Conservation (phyloP, 2,113 vertebrate species). For the Collichthys lucidus region DNA sequence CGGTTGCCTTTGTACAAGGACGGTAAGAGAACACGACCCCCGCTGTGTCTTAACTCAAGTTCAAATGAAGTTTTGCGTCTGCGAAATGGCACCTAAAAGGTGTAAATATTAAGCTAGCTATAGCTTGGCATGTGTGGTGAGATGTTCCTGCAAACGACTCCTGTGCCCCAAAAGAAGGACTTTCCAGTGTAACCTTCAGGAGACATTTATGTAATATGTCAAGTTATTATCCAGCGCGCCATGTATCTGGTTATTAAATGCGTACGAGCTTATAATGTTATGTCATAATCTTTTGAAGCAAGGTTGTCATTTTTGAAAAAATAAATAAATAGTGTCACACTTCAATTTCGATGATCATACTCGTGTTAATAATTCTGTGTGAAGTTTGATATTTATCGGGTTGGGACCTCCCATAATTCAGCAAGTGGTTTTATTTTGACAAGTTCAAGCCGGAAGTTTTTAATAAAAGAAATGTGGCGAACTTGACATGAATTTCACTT, state of each 20-base stretch:
- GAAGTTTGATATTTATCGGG: not conserved
- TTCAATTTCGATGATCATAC: rapidly evolving
- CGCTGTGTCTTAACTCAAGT: not conserved
- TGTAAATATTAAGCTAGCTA: constrained; percentile 52
- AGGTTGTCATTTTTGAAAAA: not conserved
- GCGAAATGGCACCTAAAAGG: not conserved
- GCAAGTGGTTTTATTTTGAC: constrained; percentile 50
- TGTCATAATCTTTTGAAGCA: not conserved
- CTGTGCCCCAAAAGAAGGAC: not conserved
- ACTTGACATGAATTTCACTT: not conserved
- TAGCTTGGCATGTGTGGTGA: constrained; percentile 19
- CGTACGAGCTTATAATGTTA: not conserved
- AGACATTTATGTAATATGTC: not conserved
- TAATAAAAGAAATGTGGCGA: not conserved
- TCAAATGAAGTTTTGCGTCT: constrained; percentile 25
- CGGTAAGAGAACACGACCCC: constrained; percentile 52
- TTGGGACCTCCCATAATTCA: not conserved
- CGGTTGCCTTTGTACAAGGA: constrained; percentile 61
- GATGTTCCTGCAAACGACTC: not conserved
- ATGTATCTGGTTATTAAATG: not conserved
- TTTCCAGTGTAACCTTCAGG: not conserved
- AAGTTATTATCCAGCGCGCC: not conserved
- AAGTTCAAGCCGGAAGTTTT: constrained; percentile 47
- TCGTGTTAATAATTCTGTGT: not conserved
- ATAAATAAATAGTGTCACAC: not conserved